Evolutionary conservation across 2,888 invertebrate species (phyloP).

Genomic region (Dorcus parallelipipedus): DNA sequence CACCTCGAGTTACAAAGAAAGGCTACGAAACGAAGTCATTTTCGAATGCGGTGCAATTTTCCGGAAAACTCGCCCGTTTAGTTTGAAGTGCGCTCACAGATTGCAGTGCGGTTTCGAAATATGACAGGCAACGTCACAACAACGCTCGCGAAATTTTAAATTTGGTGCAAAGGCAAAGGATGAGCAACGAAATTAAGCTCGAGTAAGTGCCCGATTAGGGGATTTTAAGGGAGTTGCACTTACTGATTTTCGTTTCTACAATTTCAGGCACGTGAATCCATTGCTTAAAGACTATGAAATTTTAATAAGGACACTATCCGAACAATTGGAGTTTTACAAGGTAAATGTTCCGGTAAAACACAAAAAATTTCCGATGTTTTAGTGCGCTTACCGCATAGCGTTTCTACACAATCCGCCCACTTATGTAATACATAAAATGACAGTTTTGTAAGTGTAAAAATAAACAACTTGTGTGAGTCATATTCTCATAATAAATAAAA

Average conservation of each 20-base stretch:
- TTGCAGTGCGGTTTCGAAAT: background rate
- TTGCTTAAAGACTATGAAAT: slow-evolving; percentile 33
- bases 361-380: too few species aligned
- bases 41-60: background rate
- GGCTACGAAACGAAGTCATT: background rate
- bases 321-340: slow-evolving; percentile 54
- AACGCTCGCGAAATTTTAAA: background rate
- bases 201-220: background rate
- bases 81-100: background rate
- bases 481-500: too few species aligned
- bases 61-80: background rate
- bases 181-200: background rate
- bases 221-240: background rate
- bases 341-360: slow-evolving; percentile 33
- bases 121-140: background rate
- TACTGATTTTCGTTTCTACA: background rate
- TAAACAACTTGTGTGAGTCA: too few species aligned
- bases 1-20: too few species aligned
- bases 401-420: too few species aligned
- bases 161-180: background rate
- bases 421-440: too few species aligned
- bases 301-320: slow-evolving; percentile 46
- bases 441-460: too few species aligned
- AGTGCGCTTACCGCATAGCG: too few species aligned
- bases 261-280: slow-evolving; percentile 27